These are phyloP conservation scores for Sinocyclocheilus anophthalmus DNA, from an alignment of 2,113 vertebrate genomes.

Conservation along the genomic window DNA sequence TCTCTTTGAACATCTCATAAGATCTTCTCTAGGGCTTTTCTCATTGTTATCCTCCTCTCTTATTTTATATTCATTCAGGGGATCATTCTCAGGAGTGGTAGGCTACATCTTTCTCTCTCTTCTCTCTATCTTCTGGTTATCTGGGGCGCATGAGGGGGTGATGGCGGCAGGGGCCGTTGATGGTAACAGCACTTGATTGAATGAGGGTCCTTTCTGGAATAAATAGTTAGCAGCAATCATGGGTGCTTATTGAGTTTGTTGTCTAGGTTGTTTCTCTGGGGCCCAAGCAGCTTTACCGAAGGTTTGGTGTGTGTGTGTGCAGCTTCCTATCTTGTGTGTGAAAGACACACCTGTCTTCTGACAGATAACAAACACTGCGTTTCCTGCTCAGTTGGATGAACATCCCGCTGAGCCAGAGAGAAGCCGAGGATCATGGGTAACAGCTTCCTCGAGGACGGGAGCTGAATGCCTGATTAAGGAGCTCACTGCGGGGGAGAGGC, in stretches of 20 bases:
- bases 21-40: not conserved
- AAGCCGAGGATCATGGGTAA: slow-evolving; percentile 46
- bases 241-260: slow-evolving; percentile 73
- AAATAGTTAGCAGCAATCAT: slow-evolving; percentile 71
- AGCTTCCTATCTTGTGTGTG: slow-evolving; percentile 31
- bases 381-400: slow-evolving; percentile 70
- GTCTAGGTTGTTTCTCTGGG: slow-evolving; percentile 73
- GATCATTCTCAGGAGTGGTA: not conserved
- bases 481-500: slow-evolving; percentile 19
- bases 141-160: slow-evolving; percentile 32
- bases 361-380: slow-evolving; percentile 78
- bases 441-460: slow-evolving; percentile 25
- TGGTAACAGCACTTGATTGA: slow-evolving; percentile 79
- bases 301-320: slow-evolving; percentile 23
- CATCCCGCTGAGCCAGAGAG: slow-evolving; percentile 53
- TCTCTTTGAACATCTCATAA: not conserved
- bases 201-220: slow-evolving; percentile 73
- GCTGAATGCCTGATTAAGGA: slow-evolving; percentile 33
- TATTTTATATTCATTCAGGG: slow-evolving; percentile 38
- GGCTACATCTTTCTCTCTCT: slow-evolving; percentile 28
- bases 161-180: too few species aligned
- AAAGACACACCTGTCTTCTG: slow-evolving; percentile 72
- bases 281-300: slow-evolving; percentile 57
- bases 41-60: slow-evolving; percentile 24
- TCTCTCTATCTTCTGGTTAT: slow-evolving; percentile 23